A percentile compares a stretch with the other conserved stretches of the same genome.
These are phyloP conservation scores for Petaurus breviceps DNA, from an alignment of 2,113 vertebrate genomes.

Conservation along the genomic window DNA sequence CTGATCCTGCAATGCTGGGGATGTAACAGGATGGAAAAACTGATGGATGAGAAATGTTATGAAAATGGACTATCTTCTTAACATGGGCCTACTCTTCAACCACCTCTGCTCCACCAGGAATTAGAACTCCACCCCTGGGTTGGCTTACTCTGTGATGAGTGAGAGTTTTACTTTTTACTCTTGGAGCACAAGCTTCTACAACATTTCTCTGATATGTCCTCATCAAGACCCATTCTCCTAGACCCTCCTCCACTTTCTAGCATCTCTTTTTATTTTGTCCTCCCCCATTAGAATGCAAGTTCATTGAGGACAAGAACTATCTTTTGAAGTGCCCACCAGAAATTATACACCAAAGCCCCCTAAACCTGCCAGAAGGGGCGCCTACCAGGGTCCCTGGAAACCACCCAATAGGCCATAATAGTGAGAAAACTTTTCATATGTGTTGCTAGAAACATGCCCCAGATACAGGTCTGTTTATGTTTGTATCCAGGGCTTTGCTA, in stretches of 20 bases:
- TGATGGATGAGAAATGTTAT: too few relatives aligned
- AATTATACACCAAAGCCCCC: too few relatives aligned
- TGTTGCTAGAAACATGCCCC: too few relatives aligned
- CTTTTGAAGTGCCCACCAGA: too few relatives aligned
- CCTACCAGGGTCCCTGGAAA: too few relatives aligned
- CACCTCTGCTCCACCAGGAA: not conserved
- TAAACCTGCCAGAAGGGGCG: too few relatives aligned
- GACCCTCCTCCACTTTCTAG: not conserved
- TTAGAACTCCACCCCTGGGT: not conserved
- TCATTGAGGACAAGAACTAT: not conserved
- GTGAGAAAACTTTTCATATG: too few relatives aligned
- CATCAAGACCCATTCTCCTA: not conserved
- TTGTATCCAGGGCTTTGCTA: too few relatives aligned
- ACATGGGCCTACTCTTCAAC: not conserved
- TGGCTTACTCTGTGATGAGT: not conserved
- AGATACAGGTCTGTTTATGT: too few relatives aligned
- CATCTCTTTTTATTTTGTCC: not conserved
- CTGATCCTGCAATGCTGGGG: not conserved
- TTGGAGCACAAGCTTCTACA: not conserved
- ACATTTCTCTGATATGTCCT: not conserved
- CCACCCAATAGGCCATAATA: too few relatives aligned
- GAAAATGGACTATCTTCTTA: not conserved
- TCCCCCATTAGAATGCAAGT: not conserved
- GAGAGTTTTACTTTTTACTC: not conserved
- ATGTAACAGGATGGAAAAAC: not conserved